phyloP scores from a whole-genome alignment of 2,113 vertebrate genomes.

The Climacteris rufus region DNA sequence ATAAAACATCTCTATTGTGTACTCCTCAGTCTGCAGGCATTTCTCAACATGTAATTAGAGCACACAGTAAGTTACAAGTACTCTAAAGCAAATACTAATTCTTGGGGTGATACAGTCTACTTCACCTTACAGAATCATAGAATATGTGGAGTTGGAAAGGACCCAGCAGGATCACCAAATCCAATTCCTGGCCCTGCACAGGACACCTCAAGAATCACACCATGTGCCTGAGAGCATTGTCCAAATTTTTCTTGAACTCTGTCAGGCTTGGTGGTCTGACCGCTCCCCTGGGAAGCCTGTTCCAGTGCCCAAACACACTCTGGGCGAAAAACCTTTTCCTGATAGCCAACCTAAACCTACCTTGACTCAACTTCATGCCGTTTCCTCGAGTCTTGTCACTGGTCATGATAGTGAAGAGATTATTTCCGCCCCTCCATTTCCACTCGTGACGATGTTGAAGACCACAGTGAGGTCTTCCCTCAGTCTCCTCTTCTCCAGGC shows the following conservation, averaged over 20 bases:
- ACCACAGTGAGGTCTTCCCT: background rate
- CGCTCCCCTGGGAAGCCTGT: background rate
- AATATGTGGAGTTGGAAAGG: background rate
- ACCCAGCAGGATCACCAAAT: fast-evolving
- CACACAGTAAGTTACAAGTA: background rate
- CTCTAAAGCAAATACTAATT: background rate
- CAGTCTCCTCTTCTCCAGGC: background rate
- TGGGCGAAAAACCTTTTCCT: background rate
- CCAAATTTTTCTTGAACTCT: background rate
- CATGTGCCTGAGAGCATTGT: background rate
- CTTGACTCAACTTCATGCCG: background rate
- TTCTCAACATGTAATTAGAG: background rate
- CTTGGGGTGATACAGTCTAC: background rate
- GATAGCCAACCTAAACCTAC: background rate
- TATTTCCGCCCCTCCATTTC: background rate
- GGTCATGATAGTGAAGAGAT: background rate
- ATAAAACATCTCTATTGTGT: background rate
- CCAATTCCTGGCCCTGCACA: background rate
- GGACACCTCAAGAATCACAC: background rate
- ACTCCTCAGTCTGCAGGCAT: background rate
- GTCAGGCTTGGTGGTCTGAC: background rate
- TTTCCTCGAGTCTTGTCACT: background rate
- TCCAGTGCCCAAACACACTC: background rate
- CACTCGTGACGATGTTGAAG: background rate
- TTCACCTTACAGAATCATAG: background rate